Percentiles rank a stretch among this genome's conserved stretches.
These are phyloP conservation scores for Emys orbicularis DNA, from an alignment of 2,797 vertebrate species.

Conservation along the genomic window DNA sequence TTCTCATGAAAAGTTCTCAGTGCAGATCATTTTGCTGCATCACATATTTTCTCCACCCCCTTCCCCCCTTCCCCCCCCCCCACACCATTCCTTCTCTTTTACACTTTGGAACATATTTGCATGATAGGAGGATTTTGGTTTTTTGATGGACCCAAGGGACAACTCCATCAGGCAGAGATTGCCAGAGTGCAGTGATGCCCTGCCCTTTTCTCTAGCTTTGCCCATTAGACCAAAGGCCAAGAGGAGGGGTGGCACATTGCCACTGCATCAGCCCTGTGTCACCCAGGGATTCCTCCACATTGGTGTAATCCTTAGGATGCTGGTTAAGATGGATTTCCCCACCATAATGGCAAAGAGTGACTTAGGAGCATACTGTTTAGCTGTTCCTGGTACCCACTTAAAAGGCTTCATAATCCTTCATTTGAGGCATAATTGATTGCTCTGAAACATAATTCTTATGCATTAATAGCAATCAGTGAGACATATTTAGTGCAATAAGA, in stretches of 20 bases:
- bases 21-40: too few relatives aligned
- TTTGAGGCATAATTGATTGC: background rate
- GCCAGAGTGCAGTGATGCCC: background rate
- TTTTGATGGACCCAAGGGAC: background rate
- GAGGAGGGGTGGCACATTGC: background rate
- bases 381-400: background rate
- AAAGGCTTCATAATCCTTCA: background rate
- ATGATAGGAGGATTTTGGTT: background rate
- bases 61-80: too few relatives aligned
- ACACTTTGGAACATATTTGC: too few relatives aligned
- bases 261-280: background rate
- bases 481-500: too few relatives aligned
- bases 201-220: background rate
- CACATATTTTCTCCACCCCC: too few relatives aligned
- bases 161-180: background rate
- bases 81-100: too few relatives aligned
- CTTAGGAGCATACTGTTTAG: background rate
- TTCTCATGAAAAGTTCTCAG: too few relatives aligned
- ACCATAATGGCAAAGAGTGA: background rate
- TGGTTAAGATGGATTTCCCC: background rate
- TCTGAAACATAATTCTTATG: background rate
- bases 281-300: background rate
- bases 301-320: background rate
- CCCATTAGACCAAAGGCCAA: background rate
- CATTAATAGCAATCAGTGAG: background rate